Base-by-base conservation (phyloP, 2,113 vertebrate species). In the Percina caprodes region DNA sequence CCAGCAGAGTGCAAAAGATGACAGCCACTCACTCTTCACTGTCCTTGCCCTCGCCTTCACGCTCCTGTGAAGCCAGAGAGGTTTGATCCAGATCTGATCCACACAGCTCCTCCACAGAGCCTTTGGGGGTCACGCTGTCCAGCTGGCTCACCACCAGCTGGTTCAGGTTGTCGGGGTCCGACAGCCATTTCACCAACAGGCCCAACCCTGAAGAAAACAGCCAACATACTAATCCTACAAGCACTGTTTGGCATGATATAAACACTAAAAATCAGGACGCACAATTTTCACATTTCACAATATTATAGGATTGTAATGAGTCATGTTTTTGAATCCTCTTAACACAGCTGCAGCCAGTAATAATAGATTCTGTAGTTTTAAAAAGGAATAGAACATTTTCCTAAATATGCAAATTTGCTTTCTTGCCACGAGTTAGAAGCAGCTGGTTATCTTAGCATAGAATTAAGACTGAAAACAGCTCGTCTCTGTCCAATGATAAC, bases 151-250 rank as follows among this genome's bases (percentile, higher is more conserved):
- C 91, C 74, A 95, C 87, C 88, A 95, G 83, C 83, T 94, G 93
- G 91, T 96, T 96, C 67, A 96, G 87, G 78, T 93, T 95, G 92
- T 96, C 93, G 0, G 94, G 94, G 73, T 95, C 90, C 6, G 92
- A 95, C 6, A 96, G 91, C 93, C 91, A 94, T n/a, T 61, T 84
- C 65, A 96, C 94, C 78, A 95, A n/a, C 19, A 69, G 79, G 52
- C 88, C 88, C 69, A 95, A 52, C 21, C 84, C 94, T 95, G 72
- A 23, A 55, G 73, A 49, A 56, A 61, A 89, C 56, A 77, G 46
- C 21, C 58, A 48, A 5, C 19, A 69, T 18, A 15, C 15, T 42
- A 19, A 68, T 61, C 10, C 18, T 19, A 14, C 52, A 66, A 21
- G 30, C 39, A 10, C 55, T 4, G 5, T 46, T 58, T 69, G 8